Evolutionary conservation across 2,113 vertebrate genomes (phyloP).

Genomic region (Astatotilapia flaviijosephi): DNA sequence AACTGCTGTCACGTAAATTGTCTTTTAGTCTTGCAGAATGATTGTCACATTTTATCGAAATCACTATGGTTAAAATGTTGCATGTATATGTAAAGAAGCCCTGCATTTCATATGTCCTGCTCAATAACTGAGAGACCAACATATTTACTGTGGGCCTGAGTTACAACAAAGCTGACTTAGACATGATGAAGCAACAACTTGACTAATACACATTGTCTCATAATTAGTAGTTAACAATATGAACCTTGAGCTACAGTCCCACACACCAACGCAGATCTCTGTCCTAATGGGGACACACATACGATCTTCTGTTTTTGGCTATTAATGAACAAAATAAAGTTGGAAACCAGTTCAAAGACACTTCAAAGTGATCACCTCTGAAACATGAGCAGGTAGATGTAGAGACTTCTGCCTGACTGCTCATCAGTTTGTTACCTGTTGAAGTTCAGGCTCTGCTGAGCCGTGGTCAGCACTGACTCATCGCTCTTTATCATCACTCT

Average conservation of each 20-base stretch:
- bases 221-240: not conserved
- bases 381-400: not conserved
- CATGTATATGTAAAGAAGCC: rapidly evolving
- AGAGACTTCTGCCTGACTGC: not conserved
- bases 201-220: not conserved
- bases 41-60: rapidly evolving
- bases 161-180: not conserved
- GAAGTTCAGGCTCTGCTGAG: not conserved
- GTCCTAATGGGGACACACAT: not conserved
- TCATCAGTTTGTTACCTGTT: not conserved
- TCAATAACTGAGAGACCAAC: not conserved
- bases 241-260: not conserved
- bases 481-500: not conserved
- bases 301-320: rapidly evolving
- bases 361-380: not conserved
- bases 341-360: not conserved
- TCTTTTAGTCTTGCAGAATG: not conserved
- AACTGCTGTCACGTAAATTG: not conserved
- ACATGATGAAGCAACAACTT: not conserved
- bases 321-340: not conserved
- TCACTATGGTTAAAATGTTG: not conserved
- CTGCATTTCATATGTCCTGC: rapidly evolving
- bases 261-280: not conserved
- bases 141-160: not conserved
- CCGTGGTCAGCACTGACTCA: not conserved